phyloP scores from a whole-genome alignment of 1,140 invertebrate genomes.

The Laupala kohalensis region DNA sequence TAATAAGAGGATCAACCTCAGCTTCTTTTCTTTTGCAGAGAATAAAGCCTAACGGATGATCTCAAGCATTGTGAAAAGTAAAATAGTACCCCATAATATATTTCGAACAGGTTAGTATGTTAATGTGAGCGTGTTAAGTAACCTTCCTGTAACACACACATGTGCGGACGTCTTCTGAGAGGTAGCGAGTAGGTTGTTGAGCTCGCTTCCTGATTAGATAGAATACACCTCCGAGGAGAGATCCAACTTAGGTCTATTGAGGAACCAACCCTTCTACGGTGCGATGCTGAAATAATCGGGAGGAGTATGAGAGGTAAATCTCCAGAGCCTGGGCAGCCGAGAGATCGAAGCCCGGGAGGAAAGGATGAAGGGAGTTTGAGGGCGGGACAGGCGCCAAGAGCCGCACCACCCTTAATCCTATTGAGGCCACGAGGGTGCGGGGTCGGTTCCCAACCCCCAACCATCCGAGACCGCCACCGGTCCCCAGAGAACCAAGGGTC shows the following conservation, averaged over 20 bases:
- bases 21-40: background rate
- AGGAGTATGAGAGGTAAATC: background rate
- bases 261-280: background rate
- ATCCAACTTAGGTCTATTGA: background rate
- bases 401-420: background rate
- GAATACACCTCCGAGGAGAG: background rate
- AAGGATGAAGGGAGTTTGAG: background rate
- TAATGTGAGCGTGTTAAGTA: background rate
- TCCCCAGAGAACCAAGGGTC: background rate
- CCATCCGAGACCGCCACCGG: background rate
- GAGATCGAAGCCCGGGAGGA: background rate
- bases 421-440: background rate
- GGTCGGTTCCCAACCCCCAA: background rate
- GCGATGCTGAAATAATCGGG: background rate
- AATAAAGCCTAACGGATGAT: background rate
- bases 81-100: background rate
- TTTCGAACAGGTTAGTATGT: background rate
- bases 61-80: background rate
- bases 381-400: background rate
- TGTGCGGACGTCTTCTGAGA: too few relatives aligned
- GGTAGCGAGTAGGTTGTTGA: background rate
- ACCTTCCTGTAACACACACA: too few relatives aligned
- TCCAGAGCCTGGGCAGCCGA: background rate
- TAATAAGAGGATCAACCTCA: background rate
- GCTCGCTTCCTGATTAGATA: background rate